phyloP scores from a whole-genome alignment of 2,888 invertebrate species.

The Leuctra nigra region DNA sequence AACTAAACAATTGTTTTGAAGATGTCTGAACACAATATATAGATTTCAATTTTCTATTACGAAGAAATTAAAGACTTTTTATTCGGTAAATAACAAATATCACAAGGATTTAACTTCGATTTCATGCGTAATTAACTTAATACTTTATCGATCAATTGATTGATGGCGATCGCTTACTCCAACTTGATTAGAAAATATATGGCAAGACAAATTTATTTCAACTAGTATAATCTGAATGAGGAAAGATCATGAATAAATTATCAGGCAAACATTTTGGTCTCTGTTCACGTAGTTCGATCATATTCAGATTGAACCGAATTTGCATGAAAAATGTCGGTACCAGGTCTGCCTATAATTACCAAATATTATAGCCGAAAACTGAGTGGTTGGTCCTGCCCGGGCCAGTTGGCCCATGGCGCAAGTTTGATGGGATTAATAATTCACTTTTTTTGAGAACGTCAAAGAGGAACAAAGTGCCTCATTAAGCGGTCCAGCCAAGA shows the following conservation, averaged over 20 bases:
- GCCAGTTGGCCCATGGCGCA: conserved; percentile 5
- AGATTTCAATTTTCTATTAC: too few relatives aligned
- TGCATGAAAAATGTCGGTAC: conserved; percentile 15
- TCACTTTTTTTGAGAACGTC: too few relatives aligned
- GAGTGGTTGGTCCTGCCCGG: conserved; percentile 1
- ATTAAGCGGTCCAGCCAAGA: conserved; percentile 8
- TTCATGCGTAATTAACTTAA: too few relatives aligned
- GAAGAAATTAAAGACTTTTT: too few relatives aligned
- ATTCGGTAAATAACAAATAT: too few relatives aligned
- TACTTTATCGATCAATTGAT: too few relatives aligned
- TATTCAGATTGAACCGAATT: conserved; percentile 2
- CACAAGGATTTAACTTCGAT: too few relatives aligned
- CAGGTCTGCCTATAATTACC: conserved; percentile 9
- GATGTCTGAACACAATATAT: too few relatives aligned
- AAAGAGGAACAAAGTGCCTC: background rate
- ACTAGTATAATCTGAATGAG: background rate
- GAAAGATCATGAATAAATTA: background rate
- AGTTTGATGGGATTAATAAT: too few relatives aligned
- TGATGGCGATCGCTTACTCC: too few relatives aligned
- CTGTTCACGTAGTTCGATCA: background rate
- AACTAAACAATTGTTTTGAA: too few relatives aligned
- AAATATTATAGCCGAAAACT: conserved; percentile 11
- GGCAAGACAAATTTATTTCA: background rate
- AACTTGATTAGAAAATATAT: too few relatives aligned
- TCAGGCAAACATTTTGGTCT: background rate